Conservation (phyloP, 2,113 vertebrate species). For the Boulengerochromis microlepis region DNA sequence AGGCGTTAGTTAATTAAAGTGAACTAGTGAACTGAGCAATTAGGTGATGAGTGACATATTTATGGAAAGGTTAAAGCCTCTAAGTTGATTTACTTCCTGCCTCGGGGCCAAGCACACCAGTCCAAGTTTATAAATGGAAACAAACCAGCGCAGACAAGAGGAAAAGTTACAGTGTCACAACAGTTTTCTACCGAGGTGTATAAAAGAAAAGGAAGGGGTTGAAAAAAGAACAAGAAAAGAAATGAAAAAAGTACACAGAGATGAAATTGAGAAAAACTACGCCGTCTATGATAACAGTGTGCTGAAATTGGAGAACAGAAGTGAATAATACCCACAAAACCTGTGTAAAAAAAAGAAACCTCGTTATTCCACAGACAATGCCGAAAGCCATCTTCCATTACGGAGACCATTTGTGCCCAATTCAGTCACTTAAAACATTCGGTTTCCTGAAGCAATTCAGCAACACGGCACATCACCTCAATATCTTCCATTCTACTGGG, state of each 20-base stretch:
- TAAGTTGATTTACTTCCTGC: constrained; percentile 33
- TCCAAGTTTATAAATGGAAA: constrained; percentile 2
- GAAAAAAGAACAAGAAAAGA: not conserved
- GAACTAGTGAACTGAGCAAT: constrained; percentile 25
- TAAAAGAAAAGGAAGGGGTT: not conserved
- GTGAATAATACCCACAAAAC: constrained; percentile 24
- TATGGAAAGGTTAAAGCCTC: constrained; percentile 9
- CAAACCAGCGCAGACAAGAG: not conserved
- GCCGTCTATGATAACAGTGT: not conserved
- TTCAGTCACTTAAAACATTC: constrained; percentile 6
- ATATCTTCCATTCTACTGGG: constrained; percentile 6
- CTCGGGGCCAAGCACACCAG: not conserved
- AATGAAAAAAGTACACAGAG: not conserved
- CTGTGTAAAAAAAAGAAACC: not conserved
- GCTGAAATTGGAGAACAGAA: not conserved
- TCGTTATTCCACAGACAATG: not conserved
- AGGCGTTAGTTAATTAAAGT: constrained; percentile 19
- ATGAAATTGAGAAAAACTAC: not conserved
- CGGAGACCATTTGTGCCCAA: constrained; percentile 21
- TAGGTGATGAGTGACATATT: constrained; percentile 31
- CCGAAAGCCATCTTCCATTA: constrained; percentile 29
- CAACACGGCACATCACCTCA: constrained; percentile 14
- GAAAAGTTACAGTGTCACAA: not conserved
- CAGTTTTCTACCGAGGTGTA: not conserved
- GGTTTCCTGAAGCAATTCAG: constrained; percentile 40